Evolutionary conservation across 1,140 invertebrate species (phyloP).

Genomic region (Eupeodes corollae): DNA sequence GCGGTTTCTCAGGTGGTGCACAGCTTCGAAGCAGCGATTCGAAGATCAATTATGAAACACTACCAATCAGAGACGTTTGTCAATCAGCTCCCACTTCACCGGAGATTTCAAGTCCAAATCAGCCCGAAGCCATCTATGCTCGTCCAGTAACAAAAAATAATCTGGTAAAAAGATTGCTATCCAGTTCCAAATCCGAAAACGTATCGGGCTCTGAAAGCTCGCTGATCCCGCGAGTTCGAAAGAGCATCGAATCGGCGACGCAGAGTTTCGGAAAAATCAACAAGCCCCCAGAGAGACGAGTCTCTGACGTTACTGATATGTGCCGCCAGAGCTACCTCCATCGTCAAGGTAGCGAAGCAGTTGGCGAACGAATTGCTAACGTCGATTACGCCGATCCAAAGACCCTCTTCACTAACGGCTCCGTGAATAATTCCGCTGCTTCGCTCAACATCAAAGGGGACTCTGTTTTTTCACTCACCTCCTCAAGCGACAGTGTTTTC

Average conservation of each 20-base stretch:
- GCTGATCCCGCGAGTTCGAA: slow-evolving; percentile 21
- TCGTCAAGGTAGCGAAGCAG: slow-evolving; percentile 66
- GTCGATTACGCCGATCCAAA: slow-evolving; percentile 75
- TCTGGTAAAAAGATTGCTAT: slow-evolving; percentile 18
- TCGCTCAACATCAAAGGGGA: slow-evolving; percentile 42
- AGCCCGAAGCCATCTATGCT: not conserved
- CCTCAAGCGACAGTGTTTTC: slow-evolving; percentile 47
- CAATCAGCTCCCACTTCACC: not conserved
- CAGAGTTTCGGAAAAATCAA: slow-evolving; percentile 23
- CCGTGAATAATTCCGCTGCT: slow-evolving; percentile 31
- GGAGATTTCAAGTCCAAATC: not conserved
- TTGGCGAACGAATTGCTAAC: slow-evolving; percentile 75
- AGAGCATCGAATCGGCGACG: slow-evolving; percentile 24
- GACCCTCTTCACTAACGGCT: slow-evolving; percentile 43
- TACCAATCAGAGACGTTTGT: not conserved
- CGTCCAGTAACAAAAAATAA: slow-evolving; percentile 27
- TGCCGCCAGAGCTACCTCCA: slow-evolving; percentile 42
- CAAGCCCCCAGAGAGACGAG: slow-evolving; percentile 27
- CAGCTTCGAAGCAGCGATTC: slow-evolving; percentile 5
- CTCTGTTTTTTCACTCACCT: slow-evolving; percentile 49
- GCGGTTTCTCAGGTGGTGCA: not conserved
- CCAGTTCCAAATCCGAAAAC: slow-evolving; percentile 7
- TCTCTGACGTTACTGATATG: slow-evolving; percentile 33
- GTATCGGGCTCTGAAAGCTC: slow-evolving; percentile 26
- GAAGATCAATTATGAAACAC: slow-evolving; percentile 4